Percentiles rank a stretch among this genome's conserved stretches.
phyloP scores from a whole-genome alignment of 2,113 vertebrate species.

The Nibea albiflora region DNA sequence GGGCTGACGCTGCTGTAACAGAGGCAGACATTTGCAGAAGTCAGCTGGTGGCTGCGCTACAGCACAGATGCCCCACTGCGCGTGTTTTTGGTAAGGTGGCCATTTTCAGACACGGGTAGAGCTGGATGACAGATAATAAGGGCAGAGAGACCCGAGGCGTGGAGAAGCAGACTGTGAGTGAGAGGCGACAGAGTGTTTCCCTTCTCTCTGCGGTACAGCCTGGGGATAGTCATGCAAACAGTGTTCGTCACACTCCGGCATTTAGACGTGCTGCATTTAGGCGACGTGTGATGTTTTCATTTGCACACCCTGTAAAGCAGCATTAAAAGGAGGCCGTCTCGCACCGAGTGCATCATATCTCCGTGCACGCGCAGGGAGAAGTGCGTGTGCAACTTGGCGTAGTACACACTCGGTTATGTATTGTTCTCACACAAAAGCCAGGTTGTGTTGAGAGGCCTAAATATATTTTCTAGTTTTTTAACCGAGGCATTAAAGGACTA shows the following conservation, averaged over 20 bases:
- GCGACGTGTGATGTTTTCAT: constrained; percentile 52
- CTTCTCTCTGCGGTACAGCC: constrained; percentile 7
- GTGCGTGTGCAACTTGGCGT: constrained; percentile 10
- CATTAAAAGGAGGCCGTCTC: constrained; percentile 16
- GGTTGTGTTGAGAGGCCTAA: background rate
- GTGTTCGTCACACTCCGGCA: constrained; percentile 36
- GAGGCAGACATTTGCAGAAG: constrained; percentile 22
- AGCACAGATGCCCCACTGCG: constrained; percentile 41
- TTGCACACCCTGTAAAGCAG: constrained; percentile 31
- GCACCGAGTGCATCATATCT: constrained; percentile 10
- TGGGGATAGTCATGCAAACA: constrained; percentile 33
- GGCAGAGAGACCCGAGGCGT: constrained; percentile 22
- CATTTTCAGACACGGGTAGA: constrained; percentile 40
- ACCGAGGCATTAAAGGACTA: background rate
- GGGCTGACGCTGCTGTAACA: constrained; percentile 23
- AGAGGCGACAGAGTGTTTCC: constrained; percentile 30
- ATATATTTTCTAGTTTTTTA: background rate
- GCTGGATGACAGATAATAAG: constrained; percentile 40
- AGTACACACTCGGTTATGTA: background rate
- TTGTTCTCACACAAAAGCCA: background rate
- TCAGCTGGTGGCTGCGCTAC: constrained; percentile 39
- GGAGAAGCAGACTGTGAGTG: constrained; percentile 32
- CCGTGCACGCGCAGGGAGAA: constrained; percentile 13
- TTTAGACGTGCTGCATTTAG: constrained; percentile 45
- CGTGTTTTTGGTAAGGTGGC: constrained; percentile 52